Conservation (phyloP, 2,888 invertebrate genomes). For the Himalopsyche anomala region DNA sequence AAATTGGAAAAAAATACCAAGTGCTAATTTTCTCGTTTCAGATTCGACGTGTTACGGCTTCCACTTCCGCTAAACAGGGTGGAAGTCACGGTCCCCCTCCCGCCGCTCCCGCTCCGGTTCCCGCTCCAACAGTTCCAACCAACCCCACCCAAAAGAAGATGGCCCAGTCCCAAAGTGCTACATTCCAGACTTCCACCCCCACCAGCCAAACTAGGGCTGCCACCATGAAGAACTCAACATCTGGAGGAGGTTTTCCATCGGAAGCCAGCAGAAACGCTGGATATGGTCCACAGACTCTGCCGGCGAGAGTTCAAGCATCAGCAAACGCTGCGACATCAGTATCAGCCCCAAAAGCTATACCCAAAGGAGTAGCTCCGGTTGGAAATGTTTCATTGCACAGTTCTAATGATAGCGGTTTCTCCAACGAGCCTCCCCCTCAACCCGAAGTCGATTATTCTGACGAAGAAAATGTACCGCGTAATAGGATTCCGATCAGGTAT, state of each 20-base stretch:
- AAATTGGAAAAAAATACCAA: too few relatives aligned
- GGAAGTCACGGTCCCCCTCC: constrained; percentile 79
- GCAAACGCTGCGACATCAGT: constrained; percentile 19
- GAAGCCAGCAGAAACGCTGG: constrained; percentile 74
- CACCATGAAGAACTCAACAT: constrained; percentile 79
- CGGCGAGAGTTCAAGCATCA: constrained; percentile 71
- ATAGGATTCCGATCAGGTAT: constrained; percentile 81
- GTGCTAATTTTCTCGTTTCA: constrained; percentile 64
- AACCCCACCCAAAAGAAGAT: constrained; percentile 72
- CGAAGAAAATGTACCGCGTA: constrained; percentile 83
- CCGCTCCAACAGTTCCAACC: constrained; percentile 76
- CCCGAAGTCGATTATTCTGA: constrained; percentile 95
- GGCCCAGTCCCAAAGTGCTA: constrained; percentile 81
- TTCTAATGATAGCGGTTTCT: constrained; percentile 94
- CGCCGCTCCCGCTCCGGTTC: constrained; percentile 84
- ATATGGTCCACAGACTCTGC: constrained; percentile 75
- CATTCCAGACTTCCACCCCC: constrained; percentile 72
- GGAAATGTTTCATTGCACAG: constrained; percentile 90
- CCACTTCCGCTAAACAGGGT: constrained; percentile 70
- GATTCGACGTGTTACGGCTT: constrained; percentile 77
- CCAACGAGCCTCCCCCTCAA: constrained; percentile 91
- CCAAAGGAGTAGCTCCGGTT: constrained; percentile 70
- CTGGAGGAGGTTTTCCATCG: constrained; percentile 76
- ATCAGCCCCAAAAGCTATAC: constrained; percentile 57
- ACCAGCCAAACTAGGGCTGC: constrained; percentile 71